Conservation (phyloP, 2,797 vertebrate genomes). For the Pangasius macronema region DNA sequence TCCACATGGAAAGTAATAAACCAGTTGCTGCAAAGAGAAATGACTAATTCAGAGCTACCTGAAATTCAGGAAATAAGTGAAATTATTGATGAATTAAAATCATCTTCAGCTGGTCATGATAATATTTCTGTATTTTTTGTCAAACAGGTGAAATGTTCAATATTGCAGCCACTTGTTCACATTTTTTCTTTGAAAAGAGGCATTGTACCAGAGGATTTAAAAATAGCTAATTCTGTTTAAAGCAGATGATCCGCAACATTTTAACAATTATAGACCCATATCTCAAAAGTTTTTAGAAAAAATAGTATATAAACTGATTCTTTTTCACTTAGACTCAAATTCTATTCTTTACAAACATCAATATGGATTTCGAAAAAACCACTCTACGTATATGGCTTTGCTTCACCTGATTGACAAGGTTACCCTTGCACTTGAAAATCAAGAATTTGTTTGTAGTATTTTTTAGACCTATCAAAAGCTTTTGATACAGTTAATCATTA, state of each 20-base stretch:
- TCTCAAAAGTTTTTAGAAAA: background rate
- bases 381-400: constrained; percentile 11
- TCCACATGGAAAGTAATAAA: background rate
- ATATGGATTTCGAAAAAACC: constrained; percentile 9
- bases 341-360: constrained; percentile 17
- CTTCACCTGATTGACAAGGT: constrained; percentile 23
- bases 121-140: too few species aligned
- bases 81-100: too few species aligned
- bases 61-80: background rate
- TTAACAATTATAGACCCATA: background rate
- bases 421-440: constrained; percentile 25
- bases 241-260: constrained; percentile 1
- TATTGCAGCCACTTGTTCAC: background rate
- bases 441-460: constrained; percentile 19
- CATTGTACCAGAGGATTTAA: constrained; percentile 31
- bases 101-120: too few species aligned
- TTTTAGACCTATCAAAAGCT: too few species aligned
- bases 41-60: background rate
- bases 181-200: constrained; percentile 29
- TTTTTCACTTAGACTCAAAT: background rate
- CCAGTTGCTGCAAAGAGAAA: background rate
- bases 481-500: too few species aligned
- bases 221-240: constrained; percentile 22
- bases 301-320: too few species aligned
- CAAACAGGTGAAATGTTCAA: background rate